Percentiles rank a stretch among this genome's conserved stretches.
phyloP scores from a whole-genome alignment of 2,888 invertebrate genomes.

The Machimus atricapillus region DNA sequence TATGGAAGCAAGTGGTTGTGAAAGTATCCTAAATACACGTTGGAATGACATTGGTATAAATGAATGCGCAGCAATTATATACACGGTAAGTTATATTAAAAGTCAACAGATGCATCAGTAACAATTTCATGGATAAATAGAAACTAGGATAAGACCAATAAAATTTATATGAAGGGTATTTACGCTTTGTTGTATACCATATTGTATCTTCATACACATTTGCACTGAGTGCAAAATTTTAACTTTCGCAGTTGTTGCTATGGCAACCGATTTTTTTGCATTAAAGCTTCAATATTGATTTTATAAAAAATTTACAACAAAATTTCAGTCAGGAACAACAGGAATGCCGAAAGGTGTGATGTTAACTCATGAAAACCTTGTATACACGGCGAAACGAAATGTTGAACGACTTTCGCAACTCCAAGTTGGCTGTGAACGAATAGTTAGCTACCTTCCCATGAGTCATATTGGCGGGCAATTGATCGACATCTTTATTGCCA shows the following conservation, averaged over 20 bases:
- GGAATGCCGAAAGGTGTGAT: conserved; percentile 92
- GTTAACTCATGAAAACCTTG: conserved; percentile 87
- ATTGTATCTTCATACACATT: too few species aligned
- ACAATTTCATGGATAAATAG: neutral
- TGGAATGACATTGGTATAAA: conserved; percentile 75
- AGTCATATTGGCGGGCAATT: conserved; percentile 90
- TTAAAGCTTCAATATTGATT: too few species aligned
- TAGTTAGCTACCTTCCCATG: conserved; percentile 83
- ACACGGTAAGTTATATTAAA: conserved; percentile 70
- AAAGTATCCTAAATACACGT: conserved; percentile 68
- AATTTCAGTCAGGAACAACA: conserved; percentile 79
- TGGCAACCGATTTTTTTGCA: too few species aligned
- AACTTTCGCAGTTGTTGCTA: too few species aligned
- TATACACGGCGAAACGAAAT: conserved; percentile 69
- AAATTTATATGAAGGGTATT: too few species aligned
- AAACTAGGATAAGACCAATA: too few species aligned
- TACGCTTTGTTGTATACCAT: too few species aligned
- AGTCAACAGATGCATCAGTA: neutral
- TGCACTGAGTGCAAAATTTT: too few species aligned
- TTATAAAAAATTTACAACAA: neutral
- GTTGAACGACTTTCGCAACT: conserved; percentile 64
- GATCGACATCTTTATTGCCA: conserved; percentile 70
- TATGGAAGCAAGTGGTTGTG: conserved; percentile 70
- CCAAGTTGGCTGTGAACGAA: conserved; percentile 65
- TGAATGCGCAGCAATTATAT: conserved; percentile 84